Percentiles rank a stretch among this genome's conserved stretches.
phyloP scores from a whole-genome alignment of 2,797 vertebrate species.

The Trematocara caparti region DNA sequence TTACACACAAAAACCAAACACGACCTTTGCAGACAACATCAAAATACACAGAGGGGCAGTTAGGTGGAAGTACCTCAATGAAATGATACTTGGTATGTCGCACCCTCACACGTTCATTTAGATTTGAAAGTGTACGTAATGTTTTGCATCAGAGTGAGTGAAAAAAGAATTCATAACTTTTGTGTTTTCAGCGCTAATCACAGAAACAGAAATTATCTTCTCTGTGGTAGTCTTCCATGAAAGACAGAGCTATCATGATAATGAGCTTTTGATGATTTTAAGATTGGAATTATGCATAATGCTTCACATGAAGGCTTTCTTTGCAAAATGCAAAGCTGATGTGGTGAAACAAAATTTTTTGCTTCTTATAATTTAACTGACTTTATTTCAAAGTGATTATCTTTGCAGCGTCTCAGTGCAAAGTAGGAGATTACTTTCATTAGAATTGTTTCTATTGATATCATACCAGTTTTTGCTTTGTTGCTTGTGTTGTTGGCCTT shows the following conservation, averaged over 20 bases:
- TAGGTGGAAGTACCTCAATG: not conserved
- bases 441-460: not conserved
- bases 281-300: not conserved
- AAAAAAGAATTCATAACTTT: not conserved
- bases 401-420: not conserved
- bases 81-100: not conserved
- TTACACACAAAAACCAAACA: not conserved
- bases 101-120: not conserved
- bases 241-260: not conserved
- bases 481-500: not conserved
- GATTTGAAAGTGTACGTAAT: not conserved
- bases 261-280: conserved; percentile 8
- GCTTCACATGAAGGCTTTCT: not conserved
- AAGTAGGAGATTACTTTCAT: not conserved
- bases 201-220: not conserved
- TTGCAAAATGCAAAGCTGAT: not conserved
- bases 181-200: not conserved
- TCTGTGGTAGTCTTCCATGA: not conserved
- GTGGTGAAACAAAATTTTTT: not conserved
- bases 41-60: not conserved
- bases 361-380: not conserved
- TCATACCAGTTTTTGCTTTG: not conserved
- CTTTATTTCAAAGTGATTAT: not conserved
- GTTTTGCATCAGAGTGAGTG: not conserved
- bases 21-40: not conserved